Base-by-base conservation (phyloP, 2,113 vertebrate species). In the Ceyx margarethae region DNA sequence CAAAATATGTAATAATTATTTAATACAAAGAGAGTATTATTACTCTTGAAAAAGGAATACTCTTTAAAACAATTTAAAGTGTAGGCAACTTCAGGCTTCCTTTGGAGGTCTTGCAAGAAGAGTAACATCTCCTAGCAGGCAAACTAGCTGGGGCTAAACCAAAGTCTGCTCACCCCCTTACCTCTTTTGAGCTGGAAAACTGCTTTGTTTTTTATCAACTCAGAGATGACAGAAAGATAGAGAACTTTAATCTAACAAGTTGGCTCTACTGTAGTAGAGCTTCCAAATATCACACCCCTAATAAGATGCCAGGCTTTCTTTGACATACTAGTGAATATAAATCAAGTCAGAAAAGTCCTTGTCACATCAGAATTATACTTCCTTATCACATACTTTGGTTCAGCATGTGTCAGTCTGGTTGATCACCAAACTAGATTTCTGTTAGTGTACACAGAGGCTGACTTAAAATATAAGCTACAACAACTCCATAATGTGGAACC, bases 361-460 rank as follows among this genome's bases (percentile, higher is more conserved):
- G 25, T n/a, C 46, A 46, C 40, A 80, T 83, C 25, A 54, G 75
- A 79, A 50, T 62, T 73, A 45, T 11, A 23, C 11, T 56, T 42
- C 11, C 46, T 43, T 84, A 37, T n/a, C 26, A 60, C 4, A 1
- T 25, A 51, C 28, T 61, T 40, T 45, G 43, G 60, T 46, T 7
- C 31, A 77, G 72, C 25, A 26, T 11, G 16, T 40, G 19, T 48
- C 54, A 53, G 33, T 42, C 46, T 35, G 16, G 20, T 23, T 61
- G 23, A 45, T 35, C 23, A 53, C 9, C 28, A 26, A 79, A 80
- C 5, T 23, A n/a, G 23, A 77, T 81, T 3, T 54, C 10, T 45
- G 11, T 28, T 50, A 76, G 13, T 9, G 5, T n/a, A 22, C 0
- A 1, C 5, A 29, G 19, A 4, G 19, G n/a, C 33, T 2, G 2